Evolutionary conservation across 1,140 invertebrate genomes (phyloP).

Genomic region (Eulimnadia texana): DNA sequence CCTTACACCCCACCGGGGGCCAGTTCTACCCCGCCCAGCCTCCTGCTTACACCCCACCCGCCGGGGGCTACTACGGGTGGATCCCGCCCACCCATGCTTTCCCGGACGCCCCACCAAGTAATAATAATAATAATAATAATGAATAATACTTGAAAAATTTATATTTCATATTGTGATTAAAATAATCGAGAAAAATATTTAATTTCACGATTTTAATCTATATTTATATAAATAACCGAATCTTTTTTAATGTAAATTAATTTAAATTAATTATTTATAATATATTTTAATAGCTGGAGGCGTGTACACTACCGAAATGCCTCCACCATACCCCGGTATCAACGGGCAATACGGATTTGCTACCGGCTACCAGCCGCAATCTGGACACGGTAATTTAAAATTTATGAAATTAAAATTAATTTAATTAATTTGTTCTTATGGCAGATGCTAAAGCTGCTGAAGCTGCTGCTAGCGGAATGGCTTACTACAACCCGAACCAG

Average conservation of each 20-base stretch:
- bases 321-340: constrained; percentile 90
- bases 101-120: constrained; percentile 50
- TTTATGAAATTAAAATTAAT: constrained; percentile 7
- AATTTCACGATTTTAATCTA: no score
- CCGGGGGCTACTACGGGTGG: constrained; percentile 78
- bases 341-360: constrained; percentile 34
- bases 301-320: constrained; percentile 79
- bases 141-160: no score
- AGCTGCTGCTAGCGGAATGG: constrained; percentile 53
- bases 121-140: constrained; percentile 16
- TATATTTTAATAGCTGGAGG: constrained; percentile 46
- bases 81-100: constrained; percentile 61
- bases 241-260: no score
- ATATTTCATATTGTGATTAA: no score
- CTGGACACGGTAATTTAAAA: constrained; percentile 16
- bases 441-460: constrained; percentile 71
- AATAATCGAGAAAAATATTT: no score
- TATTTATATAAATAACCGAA: no score
- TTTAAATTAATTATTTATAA: constrained; percentile 15
- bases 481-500: constrained; percentile 69
- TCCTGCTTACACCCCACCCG: constrained; percentile 65
- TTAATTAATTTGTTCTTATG: constrained; percentile 2
- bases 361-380: constrained; percentile 20
- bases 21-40: constrained; percentile 80
- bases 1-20: constrained; percentile 65